Percentiles rank a stretch among this genome's conserved stretches.
phyloP scores from a whole-genome alignment of 2,113 vertebrate species.

The Casuarius casuarius region DNA sequence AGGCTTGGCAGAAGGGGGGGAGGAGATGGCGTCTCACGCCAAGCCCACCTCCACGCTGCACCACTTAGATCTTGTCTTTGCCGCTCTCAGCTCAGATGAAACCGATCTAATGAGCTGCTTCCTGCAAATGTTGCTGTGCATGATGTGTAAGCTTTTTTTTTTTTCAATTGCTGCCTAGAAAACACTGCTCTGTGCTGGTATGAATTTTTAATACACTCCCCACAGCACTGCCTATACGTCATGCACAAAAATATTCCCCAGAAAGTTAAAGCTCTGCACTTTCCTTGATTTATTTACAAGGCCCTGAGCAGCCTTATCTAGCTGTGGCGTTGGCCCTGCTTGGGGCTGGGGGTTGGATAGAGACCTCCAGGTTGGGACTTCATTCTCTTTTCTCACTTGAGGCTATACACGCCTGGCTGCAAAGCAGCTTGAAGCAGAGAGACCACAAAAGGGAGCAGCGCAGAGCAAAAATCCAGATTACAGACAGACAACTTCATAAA shows the following conservation, averaged over 20 bases:
- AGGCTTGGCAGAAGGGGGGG: not conserved
- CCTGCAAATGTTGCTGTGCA: not conserved
- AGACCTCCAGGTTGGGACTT: not conserved
- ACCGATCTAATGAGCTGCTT: not conserved
- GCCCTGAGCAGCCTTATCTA: not conserved
- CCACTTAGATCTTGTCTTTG: not conserved
- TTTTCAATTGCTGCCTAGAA: not conserved
- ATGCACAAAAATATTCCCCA: slow-evolving; percentile 18
- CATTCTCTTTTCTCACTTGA: not conserved
- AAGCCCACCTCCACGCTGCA: not conserved
- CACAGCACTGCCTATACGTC: not conserved
- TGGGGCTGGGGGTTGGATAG: not conserved
- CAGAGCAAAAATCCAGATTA: not conserved
- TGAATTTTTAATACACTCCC: slow-evolving; percentile 54
- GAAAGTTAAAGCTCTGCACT: not conserved
- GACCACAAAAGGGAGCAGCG: not conserved
- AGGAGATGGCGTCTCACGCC: not conserved
- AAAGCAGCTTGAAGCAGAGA: not conserved
- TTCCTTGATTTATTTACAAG: slow-evolving; percentile 5
- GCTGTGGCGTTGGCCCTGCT: not conserved
- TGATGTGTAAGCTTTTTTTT: not conserved
- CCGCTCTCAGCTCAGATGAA: not conserved
- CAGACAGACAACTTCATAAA: not conserved
- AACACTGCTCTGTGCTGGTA: slow-evolving; percentile 1
- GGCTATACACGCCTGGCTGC: not conserved